phyloP scores from a whole-genome alignment of 1,140 invertebrate species.

The Centruroides sculpturatus region DNA sequence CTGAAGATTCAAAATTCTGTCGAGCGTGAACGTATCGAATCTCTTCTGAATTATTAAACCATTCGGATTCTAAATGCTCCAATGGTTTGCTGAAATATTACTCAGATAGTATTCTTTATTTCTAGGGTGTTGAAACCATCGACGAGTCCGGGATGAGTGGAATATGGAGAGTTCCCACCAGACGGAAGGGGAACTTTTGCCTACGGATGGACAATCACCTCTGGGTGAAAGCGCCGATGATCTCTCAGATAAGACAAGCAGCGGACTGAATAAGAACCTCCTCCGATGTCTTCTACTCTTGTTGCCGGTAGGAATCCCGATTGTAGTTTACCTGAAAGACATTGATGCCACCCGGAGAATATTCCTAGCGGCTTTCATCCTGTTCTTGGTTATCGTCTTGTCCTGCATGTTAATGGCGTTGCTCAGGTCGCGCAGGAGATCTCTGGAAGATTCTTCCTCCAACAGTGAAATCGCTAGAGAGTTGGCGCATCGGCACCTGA shows the following conservation, averaged over 20 bases:
- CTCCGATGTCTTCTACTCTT: neutral
- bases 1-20: too few relatives aligned
- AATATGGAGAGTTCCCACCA: too few relatives aligned
- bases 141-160: too few relatives aligned
- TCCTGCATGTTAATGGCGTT: neutral
- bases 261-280: neutral
- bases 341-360: neutral
- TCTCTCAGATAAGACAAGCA: neutral
- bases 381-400: neutral
- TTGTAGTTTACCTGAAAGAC: neutral
- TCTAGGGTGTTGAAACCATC: too few relatives aligned
- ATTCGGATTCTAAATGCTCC: too few relatives aligned
- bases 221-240: neutral
- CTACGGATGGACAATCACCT: neutral
- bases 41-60: too few relatives aligned
- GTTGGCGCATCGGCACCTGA: neutral
- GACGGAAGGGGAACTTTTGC: too few relatives aligned
- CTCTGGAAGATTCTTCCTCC: neutral
- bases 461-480: neutral
- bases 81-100: too few relatives aligned
- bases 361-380: neutral
- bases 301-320: neutral
- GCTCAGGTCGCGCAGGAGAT: neutral
- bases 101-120: too few relatives aligned
- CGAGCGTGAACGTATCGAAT: too few relatives aligned